A percentile compares a stretch with the other conserved stretches of the same genome.
Evolutionary conservation across 2,113 vertebrate species (phyloP).

Genomic region (Phocoena sinus): DNA sequence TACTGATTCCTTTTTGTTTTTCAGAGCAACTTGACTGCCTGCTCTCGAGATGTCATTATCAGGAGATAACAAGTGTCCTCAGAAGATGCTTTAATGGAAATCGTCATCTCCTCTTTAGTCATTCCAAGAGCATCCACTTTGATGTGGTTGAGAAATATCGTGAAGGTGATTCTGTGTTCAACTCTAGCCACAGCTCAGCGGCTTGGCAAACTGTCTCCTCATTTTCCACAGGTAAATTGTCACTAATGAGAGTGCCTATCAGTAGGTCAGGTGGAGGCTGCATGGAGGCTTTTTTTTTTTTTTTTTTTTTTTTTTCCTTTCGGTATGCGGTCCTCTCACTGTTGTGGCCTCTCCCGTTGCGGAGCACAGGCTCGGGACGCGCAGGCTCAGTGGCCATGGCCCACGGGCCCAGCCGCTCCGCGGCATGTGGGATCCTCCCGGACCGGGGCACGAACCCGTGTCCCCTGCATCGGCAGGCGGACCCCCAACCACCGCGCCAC

Average conservation of each 20-base stretch:
- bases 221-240: slow-evolving; percentile 94
- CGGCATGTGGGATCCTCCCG: no score
- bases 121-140: slow-evolving; percentile 92
- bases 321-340: no score
- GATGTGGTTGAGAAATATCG: slow-evolving; percentile 93
- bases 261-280: slow-evolving; percentile 91
- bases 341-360: no score
- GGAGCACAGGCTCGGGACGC: no score
- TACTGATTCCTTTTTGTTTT: slow-evolving; percentile 87
- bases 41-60: slow-evolving; percentile 91
- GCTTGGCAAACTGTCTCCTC: slow-evolving; percentile 94
- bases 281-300: slow-evolving; percentile 92
- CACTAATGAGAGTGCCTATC: slow-evolving; percentile 91
- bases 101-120: slow-evolving; percentile 97
- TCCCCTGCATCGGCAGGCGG: no score
- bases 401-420: no score
- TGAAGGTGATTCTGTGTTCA: slow-evolving; percentile 90
- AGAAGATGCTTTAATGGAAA: slow-evolving; percentile 90
- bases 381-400: no score
- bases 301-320: no score
- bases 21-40: slow-evolving; percentile 89
- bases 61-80: slow-evolving; percentile 81
- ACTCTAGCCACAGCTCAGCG: slow-evolving; percentile 92
- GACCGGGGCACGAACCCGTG: no score
- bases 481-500: no score